These are phyloP conservation scores for Ariolimax columbianus DNA, from an alignment of 2,888 invertebrate species.

Conservation along the genomic window DNA sequence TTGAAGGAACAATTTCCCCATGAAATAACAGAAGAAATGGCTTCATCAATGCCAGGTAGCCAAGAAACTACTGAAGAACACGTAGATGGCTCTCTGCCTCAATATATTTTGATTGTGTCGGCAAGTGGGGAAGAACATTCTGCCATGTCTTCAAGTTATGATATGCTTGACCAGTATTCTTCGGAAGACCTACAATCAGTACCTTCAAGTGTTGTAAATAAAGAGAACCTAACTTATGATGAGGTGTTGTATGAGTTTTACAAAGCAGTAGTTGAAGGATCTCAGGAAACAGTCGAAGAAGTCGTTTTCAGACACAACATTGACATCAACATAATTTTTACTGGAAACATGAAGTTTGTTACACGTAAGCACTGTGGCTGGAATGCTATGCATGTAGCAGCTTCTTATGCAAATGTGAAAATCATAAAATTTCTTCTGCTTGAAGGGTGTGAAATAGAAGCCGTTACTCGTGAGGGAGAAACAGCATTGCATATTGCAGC, in stretches of 20 bases:
- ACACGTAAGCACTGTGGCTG: conserved; percentile 62
- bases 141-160: neutral
- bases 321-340: conserved; percentile 64
- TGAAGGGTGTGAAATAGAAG: conserved; percentile 60
- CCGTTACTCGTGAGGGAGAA: conserved; percentile 64
- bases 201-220: neutral
- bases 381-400: conserved; percentile 62
- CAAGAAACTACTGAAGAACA: neutral
- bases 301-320: conserved; percentile 55
- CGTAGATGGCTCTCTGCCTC: neutral
- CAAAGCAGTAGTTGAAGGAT: conserved; percentile 60
- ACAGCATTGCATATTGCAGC: conserved; percentile 66
- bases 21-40: neutral
- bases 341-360: conserved; percentile 56
- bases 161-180: neutral
- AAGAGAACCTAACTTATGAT: conserved; percentile 25
- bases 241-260: conserved; percentile 56
- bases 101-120: neutral
- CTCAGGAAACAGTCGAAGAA: conserved; percentile 56
- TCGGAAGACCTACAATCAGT: neutral
- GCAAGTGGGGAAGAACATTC: neutral
- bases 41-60: neutral
- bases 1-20: neutral
- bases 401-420: conserved; percentile 57
- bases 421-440: conserved; percentile 60